Conservation (phyloP, 1,140 invertebrate species). For the Drosophila kikkawai region DNA sequence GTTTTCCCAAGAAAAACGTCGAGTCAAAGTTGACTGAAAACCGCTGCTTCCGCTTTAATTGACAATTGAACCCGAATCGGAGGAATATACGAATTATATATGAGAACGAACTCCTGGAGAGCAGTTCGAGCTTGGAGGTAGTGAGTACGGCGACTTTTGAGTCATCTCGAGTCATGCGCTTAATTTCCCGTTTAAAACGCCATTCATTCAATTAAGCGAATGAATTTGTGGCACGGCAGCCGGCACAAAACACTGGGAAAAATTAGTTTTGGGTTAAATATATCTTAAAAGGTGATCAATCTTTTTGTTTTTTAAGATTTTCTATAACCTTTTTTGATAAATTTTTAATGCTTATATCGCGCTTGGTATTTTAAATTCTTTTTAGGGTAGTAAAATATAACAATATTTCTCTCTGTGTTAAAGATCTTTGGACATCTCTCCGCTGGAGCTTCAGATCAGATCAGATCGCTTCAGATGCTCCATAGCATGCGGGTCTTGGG, state of each 20-base stretch:
- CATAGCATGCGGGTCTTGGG: conserved; percentile 39
- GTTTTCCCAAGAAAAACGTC: conserved; percentile 58
- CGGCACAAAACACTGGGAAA: conserved; percentile 19
- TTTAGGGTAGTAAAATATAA: not conserved
- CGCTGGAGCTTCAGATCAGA: conserved; percentile 13
- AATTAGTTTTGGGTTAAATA: no score
- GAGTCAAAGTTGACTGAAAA: conserved; percentile 70
- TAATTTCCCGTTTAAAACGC: conserved; percentile 83
- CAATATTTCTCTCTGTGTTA: not conserved
- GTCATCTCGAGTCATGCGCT: conserved; percentile 60
- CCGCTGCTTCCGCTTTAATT: conserved; percentile 77
- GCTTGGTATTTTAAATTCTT: not conserved
- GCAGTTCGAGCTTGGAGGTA: conserved; percentile 6
- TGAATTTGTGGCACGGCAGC: conserved; percentile 79
- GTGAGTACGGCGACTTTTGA: conserved; percentile 31
- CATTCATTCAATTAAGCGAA: conserved; percentile 85
- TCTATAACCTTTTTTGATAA: not conserved
- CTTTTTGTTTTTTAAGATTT: no score
- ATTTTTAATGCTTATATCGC: accelerated
- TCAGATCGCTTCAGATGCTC: conserved; percentile 17
- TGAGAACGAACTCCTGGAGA: conserved; percentile 43
- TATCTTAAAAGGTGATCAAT: no score
- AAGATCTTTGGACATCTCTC: conserved; percentile 11
- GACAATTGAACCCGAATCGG: conserved; percentile 70
- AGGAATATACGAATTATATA: conserved; percentile 1